Conservation (phyloP, 1,140 invertebrate genomes). For the Anastrepha ludens region DNA sequence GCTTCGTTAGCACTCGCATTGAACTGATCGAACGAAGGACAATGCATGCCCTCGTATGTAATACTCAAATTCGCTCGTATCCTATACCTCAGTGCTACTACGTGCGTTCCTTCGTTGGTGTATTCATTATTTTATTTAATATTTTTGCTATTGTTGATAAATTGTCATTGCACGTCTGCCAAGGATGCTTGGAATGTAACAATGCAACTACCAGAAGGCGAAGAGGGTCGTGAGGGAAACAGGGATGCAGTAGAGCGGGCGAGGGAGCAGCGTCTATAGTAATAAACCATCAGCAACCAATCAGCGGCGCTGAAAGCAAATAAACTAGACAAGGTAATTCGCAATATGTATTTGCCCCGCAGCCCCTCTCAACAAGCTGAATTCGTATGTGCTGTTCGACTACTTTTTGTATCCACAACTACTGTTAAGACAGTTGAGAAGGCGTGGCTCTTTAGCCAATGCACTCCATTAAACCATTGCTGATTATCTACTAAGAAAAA, state of each 20-base stretch:
- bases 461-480: conserved; percentile 23
- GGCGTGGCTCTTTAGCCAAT: conserved; percentile 36
- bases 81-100: background rate
- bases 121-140: background rate
- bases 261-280: background rate
- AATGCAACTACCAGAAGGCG: background rate
- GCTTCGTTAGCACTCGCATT: conserved; percentile 55
- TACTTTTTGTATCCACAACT: background rate
- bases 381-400: background rate
- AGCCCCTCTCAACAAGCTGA: too few relatives aligned
- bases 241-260: background rate
- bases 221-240: background rate
- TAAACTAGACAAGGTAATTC: background rate
- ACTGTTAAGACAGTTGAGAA: background rate
- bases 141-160: background rate
- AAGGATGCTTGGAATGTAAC: background rate
- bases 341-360: background rate
- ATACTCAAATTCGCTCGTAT: background rate
- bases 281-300: conserved; percentile 35
- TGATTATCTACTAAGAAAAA: background rate
- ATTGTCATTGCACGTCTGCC: background rate
- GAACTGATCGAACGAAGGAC: conserved; percentile 17
- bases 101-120: background rate
- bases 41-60: background rate
- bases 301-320: conserved; percentile 10